Percentiles rank a stretch among this genome's conserved stretches.
These are phyloP conservation scores for Ceuthmochares aereus DNA, from an alignment of 2,113 vertebrate genomes.

Conservation along the genomic window DNA sequence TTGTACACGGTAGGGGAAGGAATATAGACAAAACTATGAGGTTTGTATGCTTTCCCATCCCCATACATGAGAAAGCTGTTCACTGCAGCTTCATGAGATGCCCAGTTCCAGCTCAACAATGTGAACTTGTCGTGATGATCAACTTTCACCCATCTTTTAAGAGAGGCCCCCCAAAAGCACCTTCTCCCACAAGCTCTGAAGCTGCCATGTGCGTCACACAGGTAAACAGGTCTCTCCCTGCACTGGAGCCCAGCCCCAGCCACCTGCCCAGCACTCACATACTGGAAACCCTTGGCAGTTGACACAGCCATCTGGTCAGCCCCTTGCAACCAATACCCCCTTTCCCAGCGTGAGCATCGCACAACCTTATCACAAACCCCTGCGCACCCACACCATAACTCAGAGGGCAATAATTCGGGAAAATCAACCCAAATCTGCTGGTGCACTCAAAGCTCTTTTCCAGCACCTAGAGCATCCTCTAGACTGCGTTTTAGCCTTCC, in stretches of 20 bases:
- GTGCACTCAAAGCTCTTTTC: not conserved
- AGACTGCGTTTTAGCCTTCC: not conserved
- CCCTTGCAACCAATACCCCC: not conserved
- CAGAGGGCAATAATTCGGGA: not conserved
- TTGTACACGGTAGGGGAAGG: rapidly evolving
- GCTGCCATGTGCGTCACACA: rapidly evolving
- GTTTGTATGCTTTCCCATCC: not conserved
- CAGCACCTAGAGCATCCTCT: not conserved
- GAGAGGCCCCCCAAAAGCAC: not conserved
- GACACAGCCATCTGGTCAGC: not conserved
- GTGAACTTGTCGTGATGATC: not conserved
- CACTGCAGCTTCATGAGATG: not conserved
- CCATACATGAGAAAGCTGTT: not conserved
- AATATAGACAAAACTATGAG: not conserved
- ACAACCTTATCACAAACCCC: not conserved
- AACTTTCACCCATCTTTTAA: not conserved
- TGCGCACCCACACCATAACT: not conserved
- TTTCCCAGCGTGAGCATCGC: rapidly evolving
- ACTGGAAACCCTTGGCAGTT: not conserved
- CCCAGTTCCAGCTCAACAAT: not conserved
- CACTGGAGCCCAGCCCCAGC: not conserved
- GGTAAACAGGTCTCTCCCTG: not conserved
- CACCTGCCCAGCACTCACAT: too few species aligned
- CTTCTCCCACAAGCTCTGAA: not conserved
- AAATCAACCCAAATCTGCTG: not conserved